These are phyloP conservation scores for Pelosia muscerda DNA, from an alignment of 2,888 invertebrate species.

Conservation along the genomic window DNA sequence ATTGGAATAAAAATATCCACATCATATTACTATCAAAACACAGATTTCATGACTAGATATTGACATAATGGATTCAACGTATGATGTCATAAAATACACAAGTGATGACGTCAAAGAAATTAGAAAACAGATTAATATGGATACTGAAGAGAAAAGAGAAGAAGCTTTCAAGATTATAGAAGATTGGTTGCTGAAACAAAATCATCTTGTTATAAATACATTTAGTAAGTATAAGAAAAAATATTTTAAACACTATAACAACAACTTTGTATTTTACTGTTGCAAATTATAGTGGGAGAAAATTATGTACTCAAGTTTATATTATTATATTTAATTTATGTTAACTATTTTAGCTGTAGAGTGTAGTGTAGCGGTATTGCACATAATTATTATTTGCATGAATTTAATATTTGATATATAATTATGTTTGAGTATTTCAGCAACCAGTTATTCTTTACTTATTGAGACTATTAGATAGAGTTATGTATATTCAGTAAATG, in stretches of 20 bases:
- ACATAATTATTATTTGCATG: too few species aligned
- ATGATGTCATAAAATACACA: not conserved
- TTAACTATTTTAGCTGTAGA: too few species aligned
- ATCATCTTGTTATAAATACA: not conserved
- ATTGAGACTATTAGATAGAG: too few species aligned
- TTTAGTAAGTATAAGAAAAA: not conserved
- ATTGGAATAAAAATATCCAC: too few species aligned
- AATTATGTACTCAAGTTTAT: not conserved
- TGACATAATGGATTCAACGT: not conserved
- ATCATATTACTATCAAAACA: too few species aligned
- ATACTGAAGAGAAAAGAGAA: slow-evolving; percentile 32
- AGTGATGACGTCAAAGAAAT: slow-evolving; percentile 32
- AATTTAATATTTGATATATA: too few species aligned
- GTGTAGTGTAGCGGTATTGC: too few species aligned
- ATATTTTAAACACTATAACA: not conserved
- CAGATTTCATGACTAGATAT: not conserved
- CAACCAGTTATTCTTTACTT: too few species aligned
- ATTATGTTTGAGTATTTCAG: too few species aligned
- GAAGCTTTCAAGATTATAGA: slow-evolving; percentile 19
- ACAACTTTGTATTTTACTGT: not conserved
- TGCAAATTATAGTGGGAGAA: not conserved
- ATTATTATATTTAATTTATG: too few species aligned
- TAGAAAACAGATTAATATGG: slow-evolving; percentile 29
- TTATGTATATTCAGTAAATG: too few species aligned
- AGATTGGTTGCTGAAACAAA: not conserved